Evolutionary conservation across 1,140 invertebrate genomes (phyloP), one percentile per base, ranked within the genome.

Genomic region (Cotesia typhae): DNA sequence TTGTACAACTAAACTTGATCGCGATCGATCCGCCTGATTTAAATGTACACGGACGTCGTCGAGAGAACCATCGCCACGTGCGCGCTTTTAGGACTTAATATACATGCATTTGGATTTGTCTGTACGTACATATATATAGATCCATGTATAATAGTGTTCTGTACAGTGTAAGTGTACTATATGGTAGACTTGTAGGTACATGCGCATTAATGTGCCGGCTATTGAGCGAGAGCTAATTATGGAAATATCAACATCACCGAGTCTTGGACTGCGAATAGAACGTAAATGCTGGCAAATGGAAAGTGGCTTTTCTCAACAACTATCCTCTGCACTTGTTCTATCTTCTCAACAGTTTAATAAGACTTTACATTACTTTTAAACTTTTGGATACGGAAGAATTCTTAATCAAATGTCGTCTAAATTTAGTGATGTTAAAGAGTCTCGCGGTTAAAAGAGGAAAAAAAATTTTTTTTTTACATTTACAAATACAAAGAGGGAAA

Each of bases 141-240:
- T 47, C 2, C 10, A 7, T 47, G 3, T 7, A 47, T 47, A 47
- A 9, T 7, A 9, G 5, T 47, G 41, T 28, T 28, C 1, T 28
- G 3, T 28, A 28, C 28, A 28, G 28, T 47, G 10, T 47, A 47
- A 10, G 10, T 47, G 10, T 47, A 47, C 41, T 47, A 10, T 6
- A 47, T 47, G 41, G 41, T 47, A 47, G 41, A 47, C 10, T 47
- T 47, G 41, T 47, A 47, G 41, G 57, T 74, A 66, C 61, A 70
- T 66, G 67, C 72, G 67, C 72, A 63, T 65, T 20, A 65, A 41
- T 53, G 14, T n/a, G 65, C 65, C 55, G 71, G 68, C 68, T 70
- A 70, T 71, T 64, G 73, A 74, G 73, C 63, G 68, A 74, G 53
- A 57, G 64, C 64, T 74, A 70, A 74, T 74, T 74, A 74, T 74